Evolutionary conservation across 1,140 invertebrate genomes (phyloP), one percentile per base, ranked within the genome.

Genomic region (Leptonema lineaticorne): DNA sequence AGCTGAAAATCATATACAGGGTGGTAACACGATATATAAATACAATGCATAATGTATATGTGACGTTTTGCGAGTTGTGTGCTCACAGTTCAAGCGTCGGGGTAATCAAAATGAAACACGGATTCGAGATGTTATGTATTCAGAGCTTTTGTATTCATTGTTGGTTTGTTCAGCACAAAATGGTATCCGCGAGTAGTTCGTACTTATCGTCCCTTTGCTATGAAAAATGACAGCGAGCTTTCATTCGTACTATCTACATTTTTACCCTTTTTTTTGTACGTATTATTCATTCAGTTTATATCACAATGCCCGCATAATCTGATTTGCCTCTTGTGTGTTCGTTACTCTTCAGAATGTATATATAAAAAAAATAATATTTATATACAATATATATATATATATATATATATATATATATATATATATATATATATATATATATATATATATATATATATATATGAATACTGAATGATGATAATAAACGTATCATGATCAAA

Each of bases 261-360:
- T n/a, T n/a, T n/a, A n/a, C n/a, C n/a, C n/a, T n/a, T n/a, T 37
- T 37, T 37, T 14, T 37, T 37, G n/a, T 14, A 37, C 30, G 6
- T 37, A n/a, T n/a, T n/a, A n/a, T n/a, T n/a, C 33, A 33, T 59
- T 59, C 14, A 18, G 57, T 16, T 59, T 59, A 16, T 37, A n/a
- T n/a, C n/a, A 37, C 28, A 30, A 59, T 33, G n/a, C 28, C 7
- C 11, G n/a, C 20, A 59, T 59, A 59, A 59, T 59, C 57, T 37
- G 57, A 59, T 59, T 59, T 59, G 28, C 57, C 28, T 59, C 28
- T n/a, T n/a, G n/a, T n/a, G n/a, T n/a, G n/a, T n/a, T n/a, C n/a
- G n/a, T n/a, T n/a, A n/a, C n/a, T n/a, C n/a, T n/a, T n/a, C n/a
- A n/a, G n/a, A n/a, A n/a, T n/a, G n/a, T n/a, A n/a, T n/a, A n/a